Percentiles rank a stretch among this genome's conserved stretches.
phyloP scores from a whole-genome alignment of 2,888 invertebrate species.

The Danaus chrysippus region DNA sequence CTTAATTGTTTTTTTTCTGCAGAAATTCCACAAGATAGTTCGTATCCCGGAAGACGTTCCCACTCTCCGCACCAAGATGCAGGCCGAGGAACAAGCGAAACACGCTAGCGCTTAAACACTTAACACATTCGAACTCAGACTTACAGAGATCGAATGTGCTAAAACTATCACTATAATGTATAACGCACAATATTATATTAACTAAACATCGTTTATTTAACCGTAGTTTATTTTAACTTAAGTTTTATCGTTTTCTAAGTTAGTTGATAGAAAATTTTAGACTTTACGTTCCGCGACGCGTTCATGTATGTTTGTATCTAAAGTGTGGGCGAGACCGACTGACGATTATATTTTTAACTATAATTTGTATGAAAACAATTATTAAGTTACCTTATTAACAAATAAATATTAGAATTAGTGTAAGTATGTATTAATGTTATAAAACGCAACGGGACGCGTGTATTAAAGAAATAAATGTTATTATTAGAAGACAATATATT shows the following conservation, averaged over 20 bases:
- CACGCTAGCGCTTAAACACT: conserved; percentile 49
- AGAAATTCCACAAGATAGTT: conserved; percentile 92
- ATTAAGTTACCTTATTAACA: conserved; percentile 45
- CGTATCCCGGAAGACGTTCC: conserved; percentile 92
- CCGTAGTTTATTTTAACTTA: conserved; percentile 15
- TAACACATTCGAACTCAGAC: conserved; percentile 33
- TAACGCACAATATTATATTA: conserved; percentile 45
- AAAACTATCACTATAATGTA: conserved; percentile 15
- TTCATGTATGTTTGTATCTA: conserved; percentile 68
- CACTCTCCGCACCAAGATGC: conserved; percentile 88
- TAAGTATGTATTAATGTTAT: conserved; percentile 42
- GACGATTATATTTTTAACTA: conserved; percentile 12
- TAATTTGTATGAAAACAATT: conserved; percentile 37
- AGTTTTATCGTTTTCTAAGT: conserved; percentile 21
- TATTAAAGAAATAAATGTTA: conserved; percentile 29
- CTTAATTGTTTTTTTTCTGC: conserved; percentile 41
- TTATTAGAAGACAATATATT: conserved; percentile 19
- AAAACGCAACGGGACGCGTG: conserved; percentile 37
- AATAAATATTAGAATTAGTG: conserved; percentile 24
- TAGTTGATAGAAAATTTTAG: conserved; percentile 36
- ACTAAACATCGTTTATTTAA: conserved; percentile 22
- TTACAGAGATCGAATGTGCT: conserved; percentile 18
- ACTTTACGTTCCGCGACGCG: conserved; percentile 67
- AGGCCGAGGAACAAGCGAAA: conserved; percentile 74
- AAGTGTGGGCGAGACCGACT: conserved; percentile 11